A percentile compares a stretch with the other conserved stretches of the same genome.
Conservation (phyloP, 2,113 vertebrate species). For the Anhinga rufa region DNA sequence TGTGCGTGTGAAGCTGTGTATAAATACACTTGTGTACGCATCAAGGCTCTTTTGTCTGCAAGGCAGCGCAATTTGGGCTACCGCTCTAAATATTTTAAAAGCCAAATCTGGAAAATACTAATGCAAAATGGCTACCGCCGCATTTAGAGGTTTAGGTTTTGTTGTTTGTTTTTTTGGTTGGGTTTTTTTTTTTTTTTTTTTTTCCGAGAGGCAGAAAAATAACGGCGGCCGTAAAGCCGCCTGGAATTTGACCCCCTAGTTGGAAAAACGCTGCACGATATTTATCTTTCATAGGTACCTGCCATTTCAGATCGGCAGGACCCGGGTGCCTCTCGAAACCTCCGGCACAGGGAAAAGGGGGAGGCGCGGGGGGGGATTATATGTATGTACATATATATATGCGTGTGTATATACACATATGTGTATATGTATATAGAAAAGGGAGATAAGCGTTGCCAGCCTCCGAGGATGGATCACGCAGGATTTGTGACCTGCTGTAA, state of each 20-base stretch:
- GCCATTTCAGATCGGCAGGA: slow-evolving; percentile 51
- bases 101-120: not conserved
- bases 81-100: not conserved
- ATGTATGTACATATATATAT: too few species aligned
- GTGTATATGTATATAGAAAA: not conserved
- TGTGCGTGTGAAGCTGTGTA: not conserved
- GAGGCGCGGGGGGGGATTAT: not conserved
- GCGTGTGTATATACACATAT: too few species aligned
- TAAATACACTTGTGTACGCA: not conserved
- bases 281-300: slow-evolving; percentile 58
- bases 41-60: slow-evolving; percentile 22
- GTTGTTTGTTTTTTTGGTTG: too few species aligned
- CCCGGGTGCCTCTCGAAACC: not conserved
- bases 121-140: slow-evolving; percentile 25
- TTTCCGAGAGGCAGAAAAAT: slow-evolving; percentile 6
- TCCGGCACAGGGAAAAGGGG: not conserved
- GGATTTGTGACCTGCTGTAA: not conserved
- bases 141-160: not conserved
- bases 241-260: slow-evolving; percentile 54
- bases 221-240: not conserved
- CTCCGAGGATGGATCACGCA: not conserved
- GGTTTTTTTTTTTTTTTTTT: not conserved
- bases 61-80: not conserved
- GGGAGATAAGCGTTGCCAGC: not conserved
- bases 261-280: slow-evolving; percentile 38